Percentiles rank a stretch among this genome's conserved stretches.
Evolutionary conservation across 2,797 vertebrate genomes (phyloP).

Genomic region (Alauda arvensis): DNA sequence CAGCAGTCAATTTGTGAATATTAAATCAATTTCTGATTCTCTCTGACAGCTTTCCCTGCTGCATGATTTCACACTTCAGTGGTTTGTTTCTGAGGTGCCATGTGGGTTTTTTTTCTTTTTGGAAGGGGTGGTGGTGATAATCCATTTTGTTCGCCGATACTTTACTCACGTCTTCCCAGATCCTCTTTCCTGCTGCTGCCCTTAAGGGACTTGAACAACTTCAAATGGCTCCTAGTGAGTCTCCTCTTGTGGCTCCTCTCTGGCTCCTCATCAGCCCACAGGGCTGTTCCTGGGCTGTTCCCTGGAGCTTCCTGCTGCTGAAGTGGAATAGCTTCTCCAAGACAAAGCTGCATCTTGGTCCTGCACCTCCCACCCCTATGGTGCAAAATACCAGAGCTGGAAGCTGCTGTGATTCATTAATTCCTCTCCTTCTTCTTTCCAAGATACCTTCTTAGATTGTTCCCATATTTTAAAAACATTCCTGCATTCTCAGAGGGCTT

Average conservation of each 20-base stretch:
- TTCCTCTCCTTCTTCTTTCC: background rate
- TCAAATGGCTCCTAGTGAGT: background rate
- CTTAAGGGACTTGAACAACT: background rate
- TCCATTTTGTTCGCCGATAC: background rate
- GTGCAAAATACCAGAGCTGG: background rate
- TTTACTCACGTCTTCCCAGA: background rate
- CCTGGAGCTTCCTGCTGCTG: background rate
- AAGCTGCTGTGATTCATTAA: background rate
- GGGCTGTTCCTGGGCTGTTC: background rate
- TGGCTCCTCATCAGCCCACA: background rate
- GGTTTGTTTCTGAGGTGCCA: background rate
- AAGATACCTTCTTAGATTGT: background rate
- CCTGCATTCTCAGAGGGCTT: background rate
- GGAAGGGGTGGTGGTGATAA: background rate
- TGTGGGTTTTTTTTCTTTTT: background rate
- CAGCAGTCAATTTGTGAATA: slow-evolving; percentile 1
- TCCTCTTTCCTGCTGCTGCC: background rate
- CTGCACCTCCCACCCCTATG: background rate
- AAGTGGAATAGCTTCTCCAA: background rate
- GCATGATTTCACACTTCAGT: background rate
- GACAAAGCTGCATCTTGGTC: background rate
- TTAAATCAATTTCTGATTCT: slow-evolving; percentile 19
- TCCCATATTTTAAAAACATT: background rate
- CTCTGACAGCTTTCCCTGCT: background rate
- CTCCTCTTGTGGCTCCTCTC: background rate